These are phyloP conservation scores for Fragum fragum DNA, from an alignment of 2,888 invertebrate species.

Conservation along the genomic window DNA sequence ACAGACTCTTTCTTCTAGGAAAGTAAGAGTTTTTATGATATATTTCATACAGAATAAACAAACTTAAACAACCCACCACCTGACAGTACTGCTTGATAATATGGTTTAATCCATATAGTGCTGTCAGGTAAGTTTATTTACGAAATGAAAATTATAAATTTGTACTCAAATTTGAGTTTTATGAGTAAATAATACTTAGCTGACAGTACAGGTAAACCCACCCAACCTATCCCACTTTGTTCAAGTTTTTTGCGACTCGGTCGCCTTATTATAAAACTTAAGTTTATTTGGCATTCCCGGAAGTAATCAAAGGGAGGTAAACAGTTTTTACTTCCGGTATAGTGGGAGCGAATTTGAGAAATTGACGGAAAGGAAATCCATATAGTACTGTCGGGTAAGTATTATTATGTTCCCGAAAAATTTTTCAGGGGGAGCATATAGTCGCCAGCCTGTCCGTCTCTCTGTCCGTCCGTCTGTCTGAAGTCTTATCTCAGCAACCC, in stretches of 20 bases:
- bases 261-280: neutral
- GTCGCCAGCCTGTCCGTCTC: too few species aligned
- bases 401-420: too few species aligned
- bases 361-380: too few species aligned
- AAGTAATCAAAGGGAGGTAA: too few species aligned
- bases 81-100: neutral
- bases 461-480: too few species aligned
- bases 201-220: too few species aligned
- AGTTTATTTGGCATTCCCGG: too few species aligned
- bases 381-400: too few species aligned
- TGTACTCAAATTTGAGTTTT: neutral
- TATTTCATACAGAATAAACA: neutral
- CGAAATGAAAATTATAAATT: too few species aligned
- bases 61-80: neutral
- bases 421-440: too few species aligned
- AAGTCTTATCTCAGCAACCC: too few species aligned
- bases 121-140: too few species aligned
- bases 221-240: constrained; percentile 8
- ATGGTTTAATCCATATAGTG: neutral
- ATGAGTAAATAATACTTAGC: constrained; percentile 13
- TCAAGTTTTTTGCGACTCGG: neutral
- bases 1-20: neutral
- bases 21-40: neutral
- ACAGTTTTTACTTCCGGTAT: neutral
- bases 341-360: neutral